Percentiles rank a stretch among this genome's conserved stretches.
These are phyloP conservation scores for Indri indri DNA, from an alignment of 2,113 vertebrate species.

Conservation along the genomic window DNA sequence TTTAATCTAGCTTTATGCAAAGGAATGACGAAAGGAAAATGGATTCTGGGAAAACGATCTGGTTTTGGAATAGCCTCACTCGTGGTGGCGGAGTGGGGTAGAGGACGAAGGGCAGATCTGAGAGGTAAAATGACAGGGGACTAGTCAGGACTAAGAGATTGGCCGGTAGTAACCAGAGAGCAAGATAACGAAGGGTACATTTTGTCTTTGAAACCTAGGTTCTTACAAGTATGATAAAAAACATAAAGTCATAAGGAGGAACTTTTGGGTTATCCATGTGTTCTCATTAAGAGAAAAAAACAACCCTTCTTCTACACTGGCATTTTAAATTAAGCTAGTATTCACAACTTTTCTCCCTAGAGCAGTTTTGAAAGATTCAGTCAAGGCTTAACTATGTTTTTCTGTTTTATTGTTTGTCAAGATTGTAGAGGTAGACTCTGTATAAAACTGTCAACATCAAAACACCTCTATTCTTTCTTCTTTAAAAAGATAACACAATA, in stretches of 20 bases:
- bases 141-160: not conserved
- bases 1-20: not conserved
- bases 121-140: not conserved
- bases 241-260: not conserved
- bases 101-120: not conserved
- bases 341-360: not conserved
- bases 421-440: not conserved
- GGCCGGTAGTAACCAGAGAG: not conserved
- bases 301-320: not conserved
- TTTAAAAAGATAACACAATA: conserved; percentile 31
- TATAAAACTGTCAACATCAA: conserved; percentile 47
- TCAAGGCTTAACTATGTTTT: conserved; percentile 18
- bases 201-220: not conserved
- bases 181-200: not conserved
- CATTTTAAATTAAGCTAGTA: conserved; percentile 19
- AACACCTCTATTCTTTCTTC: conserved; percentile 48
- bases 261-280: not conserved
- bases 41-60: not conserved
- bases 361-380: not conserved
- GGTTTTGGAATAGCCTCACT: not conserved
- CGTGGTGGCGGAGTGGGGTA: not conserved
- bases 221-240: not conserved
- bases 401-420: conserved; percentile 35
- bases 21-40: not conserved
- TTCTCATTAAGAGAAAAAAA: conserved; percentile 21